Evolutionary conservation across 2,113 vertebrate species (phyloP), one percentile per base, ranked within the genome.

Genomic region (Campylomormyrus numenius): DNA sequence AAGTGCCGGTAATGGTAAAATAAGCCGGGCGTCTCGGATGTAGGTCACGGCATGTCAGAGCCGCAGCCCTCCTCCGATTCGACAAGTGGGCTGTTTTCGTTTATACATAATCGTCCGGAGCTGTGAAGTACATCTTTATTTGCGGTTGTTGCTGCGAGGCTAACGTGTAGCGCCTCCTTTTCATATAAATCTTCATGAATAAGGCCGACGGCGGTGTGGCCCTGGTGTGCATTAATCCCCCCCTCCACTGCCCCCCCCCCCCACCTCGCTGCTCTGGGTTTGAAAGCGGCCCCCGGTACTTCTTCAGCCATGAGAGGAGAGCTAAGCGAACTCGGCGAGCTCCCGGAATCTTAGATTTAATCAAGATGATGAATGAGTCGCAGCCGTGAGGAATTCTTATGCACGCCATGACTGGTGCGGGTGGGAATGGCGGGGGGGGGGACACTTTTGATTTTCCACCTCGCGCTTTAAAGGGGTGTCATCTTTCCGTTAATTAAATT

Each of bases 401-500:
- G 49, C 85, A 52, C 31, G 27, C 27, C 49, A 27, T 31, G 85
- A n/a, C n/a, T n/a, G 49, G 49, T 46, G 46, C 7, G 84, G 27
- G 8, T 24, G 49, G 49, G 24, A 50, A 87, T 31, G 85, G 48
- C 0, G 85, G 27, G 49, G 48, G n/a, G 46, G 17, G 17, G 48
- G 42, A 5, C 39, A 24, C 53, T 50, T 52, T 52, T 87, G 27
- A 87, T 87, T 87, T 50, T 87, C 85, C 31, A 53, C 48, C 85
- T 8, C 85, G 9, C 6, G 85, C 49, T 31, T 56, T 53, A 52
- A 87, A 53, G 31, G 85, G 48, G 85, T 53, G 85, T 87, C 85
- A 87, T 48, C 50, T 87, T 87, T 87, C 50, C 85, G 11, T 87
- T 87, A 27, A 87, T 87, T 48, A 87, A 87, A 87, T 87, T 87